These are phyloP conservation scores for Vipera latastei DNA, from an alignment of 2,797 vertebrate species.

Conservation along the genomic window DNA sequence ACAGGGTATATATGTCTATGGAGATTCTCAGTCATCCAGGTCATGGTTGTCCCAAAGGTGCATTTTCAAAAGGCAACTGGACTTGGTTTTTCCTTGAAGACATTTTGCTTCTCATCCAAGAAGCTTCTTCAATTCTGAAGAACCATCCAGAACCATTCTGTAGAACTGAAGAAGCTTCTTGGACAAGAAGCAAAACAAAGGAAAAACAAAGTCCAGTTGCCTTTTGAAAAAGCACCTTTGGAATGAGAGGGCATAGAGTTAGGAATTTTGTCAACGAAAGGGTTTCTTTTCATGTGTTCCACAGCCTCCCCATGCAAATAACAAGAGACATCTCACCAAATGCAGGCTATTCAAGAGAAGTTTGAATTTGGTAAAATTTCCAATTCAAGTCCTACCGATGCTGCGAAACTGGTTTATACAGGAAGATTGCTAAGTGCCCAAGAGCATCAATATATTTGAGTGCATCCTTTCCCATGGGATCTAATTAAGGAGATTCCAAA, in stretches of 20 bases:
- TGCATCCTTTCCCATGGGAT: constrained; percentile 11
- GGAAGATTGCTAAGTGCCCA: not conserved
- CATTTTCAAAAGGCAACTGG: not conserved
- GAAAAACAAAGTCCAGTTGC: not conserved
- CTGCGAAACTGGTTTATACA: not conserved
- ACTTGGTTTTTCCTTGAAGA: too few species aligned
- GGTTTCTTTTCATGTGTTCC: not conserved
- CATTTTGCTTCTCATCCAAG: too few species aligned
- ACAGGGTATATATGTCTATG: not conserved
- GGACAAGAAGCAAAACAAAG: not conserved
- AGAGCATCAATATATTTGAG: not conserved
- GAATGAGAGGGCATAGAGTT: not conserved
- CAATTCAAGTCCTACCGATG: not conserved
- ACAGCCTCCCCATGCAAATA: not conserved
- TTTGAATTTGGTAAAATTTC: not conserved
- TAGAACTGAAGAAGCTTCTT: not conserved
- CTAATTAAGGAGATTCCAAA: constrained; percentile 17
- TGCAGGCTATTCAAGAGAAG: not conserved
- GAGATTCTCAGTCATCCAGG: not conserved
- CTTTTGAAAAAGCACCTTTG: not conserved
- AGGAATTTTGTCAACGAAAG: not conserved
- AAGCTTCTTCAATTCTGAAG: not conserved
- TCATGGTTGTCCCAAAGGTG: not conserved
- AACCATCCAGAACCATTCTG: not conserved
- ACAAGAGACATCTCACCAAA: not conserved